Conservation (phyloP, 2,797 vertebrate genomes). For the Cyprinella venusta region DNA sequence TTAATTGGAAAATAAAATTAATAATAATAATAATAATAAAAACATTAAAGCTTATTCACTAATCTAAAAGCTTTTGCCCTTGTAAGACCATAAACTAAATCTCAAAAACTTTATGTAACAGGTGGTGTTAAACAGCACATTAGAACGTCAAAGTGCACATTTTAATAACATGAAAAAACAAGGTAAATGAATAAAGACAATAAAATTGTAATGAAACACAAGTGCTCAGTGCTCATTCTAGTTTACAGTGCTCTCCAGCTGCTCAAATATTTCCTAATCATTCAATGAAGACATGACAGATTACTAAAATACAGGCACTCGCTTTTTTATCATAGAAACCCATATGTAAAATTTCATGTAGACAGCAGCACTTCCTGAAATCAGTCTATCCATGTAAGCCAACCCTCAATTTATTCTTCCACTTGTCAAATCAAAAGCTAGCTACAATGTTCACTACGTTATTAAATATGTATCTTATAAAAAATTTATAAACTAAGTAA, state of each 20-base stretch:
- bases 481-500: not conserved
- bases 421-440: not conserved
- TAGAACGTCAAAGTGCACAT: slow-evolving; percentile 3
- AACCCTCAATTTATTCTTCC: not conserved
- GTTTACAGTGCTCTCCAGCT: not conserved
- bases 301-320: slow-evolving; percentile 23
- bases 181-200: not conserved
- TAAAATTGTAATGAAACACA: slow-evolving; percentile 1
- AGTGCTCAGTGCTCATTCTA: slow-evolving; percentile 29
- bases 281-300: not conserved
- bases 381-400: not conserved
- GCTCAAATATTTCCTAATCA: not conserved
- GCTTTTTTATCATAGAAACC: slow-evolving; percentile 4
- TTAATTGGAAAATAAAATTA: slow-evolving; percentile 41
- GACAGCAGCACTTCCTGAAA: slow-evolving; percentile 21
- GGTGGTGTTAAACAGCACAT: not conserved
- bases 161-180: slow-evolving; percentile 8
- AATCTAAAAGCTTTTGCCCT: slow-evolving; percentile 1
- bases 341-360: not conserved
- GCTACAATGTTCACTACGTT: not conserved
- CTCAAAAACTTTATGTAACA: not conserved
- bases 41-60: slow-evolving; percentile 29
- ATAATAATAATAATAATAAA: slow-evolving; percentile 3
- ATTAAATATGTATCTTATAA: not conserved
- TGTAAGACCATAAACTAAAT: slow-evolving; percentile 11